A percentile compares a stretch with the other conserved stretches of the same genome.
Evolutionary conservation across 2,888 invertebrate species (phyloP).

Genomic region (Gastracanthus pulcherrimus): DNA sequence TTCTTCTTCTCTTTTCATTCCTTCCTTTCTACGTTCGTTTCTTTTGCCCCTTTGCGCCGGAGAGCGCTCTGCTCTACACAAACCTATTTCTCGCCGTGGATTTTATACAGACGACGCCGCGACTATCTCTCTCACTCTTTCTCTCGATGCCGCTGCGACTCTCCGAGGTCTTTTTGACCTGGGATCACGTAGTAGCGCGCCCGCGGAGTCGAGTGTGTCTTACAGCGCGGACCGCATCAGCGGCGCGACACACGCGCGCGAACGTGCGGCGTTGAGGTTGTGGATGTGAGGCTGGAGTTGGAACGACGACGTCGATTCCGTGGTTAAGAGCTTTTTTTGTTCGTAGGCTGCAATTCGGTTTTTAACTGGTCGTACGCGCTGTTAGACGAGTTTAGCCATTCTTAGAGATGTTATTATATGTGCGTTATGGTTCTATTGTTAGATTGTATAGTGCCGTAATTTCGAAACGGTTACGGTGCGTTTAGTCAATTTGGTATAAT

Average conservation of each 20-base stretch:
- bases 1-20: background rate
- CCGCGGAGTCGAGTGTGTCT: background rate
- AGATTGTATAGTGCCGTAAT: background rate
- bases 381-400: no score
- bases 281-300: no score
- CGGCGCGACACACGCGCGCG: no score
- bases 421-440: no score
- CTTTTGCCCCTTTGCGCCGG: background rate
- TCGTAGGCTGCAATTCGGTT: no score
- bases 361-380: no score
- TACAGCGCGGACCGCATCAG: background rate
- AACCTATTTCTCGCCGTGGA: background rate
- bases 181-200: background rate
- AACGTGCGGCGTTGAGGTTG: no score
- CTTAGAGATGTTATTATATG: no score
- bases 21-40: background rate
- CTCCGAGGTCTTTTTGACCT: background rate
- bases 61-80: background rate
- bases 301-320: no score
- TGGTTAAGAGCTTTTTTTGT: no score
- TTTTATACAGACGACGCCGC: background rate
- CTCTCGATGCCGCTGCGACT: background rate
- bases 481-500: background rate
- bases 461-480: background rate
- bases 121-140: no score